A percentile compares a stretch with the other conserved stretches of the same genome.
Evolutionary conservation across 2,797 vertebrate species (phyloP).

Genomic region (Hirundo rustica): DNA sequence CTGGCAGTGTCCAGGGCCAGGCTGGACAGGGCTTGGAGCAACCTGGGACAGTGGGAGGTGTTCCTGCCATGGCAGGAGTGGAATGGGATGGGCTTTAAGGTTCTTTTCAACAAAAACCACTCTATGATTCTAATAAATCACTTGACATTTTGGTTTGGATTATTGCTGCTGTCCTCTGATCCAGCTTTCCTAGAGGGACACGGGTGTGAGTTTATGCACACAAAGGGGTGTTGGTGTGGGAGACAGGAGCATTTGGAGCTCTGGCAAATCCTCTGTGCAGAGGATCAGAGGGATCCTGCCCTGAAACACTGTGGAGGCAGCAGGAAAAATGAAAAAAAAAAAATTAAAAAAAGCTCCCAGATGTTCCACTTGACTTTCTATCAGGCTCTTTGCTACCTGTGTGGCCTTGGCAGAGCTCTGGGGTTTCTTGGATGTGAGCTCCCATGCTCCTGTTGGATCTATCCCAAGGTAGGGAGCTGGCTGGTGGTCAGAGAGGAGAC

Average conservation of each 20-base stretch:
- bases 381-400: slow-evolving; percentile 45
- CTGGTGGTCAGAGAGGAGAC: slow-evolving; percentile 3
- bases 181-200: not conserved
- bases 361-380: slow-evolving; percentile 24
- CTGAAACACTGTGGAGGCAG: not conserved
- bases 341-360: not conserved
- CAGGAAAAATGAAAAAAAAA: not conserved
- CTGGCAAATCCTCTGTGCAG: not conserved
- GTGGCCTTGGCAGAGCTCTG: slow-evolving; percentile 43
- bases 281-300: not conserved
- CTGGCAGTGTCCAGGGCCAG: not conserved
- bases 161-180: not conserved
- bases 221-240: not conserved
- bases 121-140: not conserved
- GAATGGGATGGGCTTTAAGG: accelerated
- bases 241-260: not conserved
- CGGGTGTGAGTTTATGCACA: accelerated
- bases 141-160: not conserved
- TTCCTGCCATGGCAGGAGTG: not conserved
- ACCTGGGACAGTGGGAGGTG: accelerated
- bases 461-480: slow-evolving; percentile 40
- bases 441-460: slow-evolving; percentile 12
- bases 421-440: not conserved
- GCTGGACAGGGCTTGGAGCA: accelerated
- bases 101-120: not conserved